phyloP scores from a whole-genome alignment of 2,797 vertebrate genomes.

The Centroberyx gerrardi region DNA sequence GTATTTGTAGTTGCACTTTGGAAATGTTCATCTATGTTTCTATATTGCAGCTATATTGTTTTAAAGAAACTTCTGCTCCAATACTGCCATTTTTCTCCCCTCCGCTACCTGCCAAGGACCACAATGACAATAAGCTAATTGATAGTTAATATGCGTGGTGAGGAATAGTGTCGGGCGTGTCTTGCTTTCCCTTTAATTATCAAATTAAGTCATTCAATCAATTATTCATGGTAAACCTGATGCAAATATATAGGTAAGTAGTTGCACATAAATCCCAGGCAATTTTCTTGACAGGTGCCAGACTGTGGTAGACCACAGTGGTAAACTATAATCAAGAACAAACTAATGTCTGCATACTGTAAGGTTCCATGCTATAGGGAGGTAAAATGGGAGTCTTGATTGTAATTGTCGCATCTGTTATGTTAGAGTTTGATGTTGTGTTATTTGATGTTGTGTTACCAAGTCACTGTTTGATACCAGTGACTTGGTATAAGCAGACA shows the following conservation, averaged over 20 bases:
- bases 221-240: constrained; percentile 15
- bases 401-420: background rate
- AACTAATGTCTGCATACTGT: constrained; percentile 45
- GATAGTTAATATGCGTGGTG: background rate
- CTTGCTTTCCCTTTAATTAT: constrained; percentile 25
- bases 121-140: background rate
- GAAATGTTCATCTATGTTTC: constrained; percentile 10
- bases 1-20: background rate
- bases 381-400: background rate
- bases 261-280: constrained; percentile 51
- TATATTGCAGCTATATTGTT: background rate
- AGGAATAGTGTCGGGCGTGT: background rate
- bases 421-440: no score
- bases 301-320: constrained; percentile 47
- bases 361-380: background rate
- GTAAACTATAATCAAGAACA: constrained; percentile 50
- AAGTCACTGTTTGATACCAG: no score
- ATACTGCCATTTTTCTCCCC: background rate
- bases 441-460: no score
- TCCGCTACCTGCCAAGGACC: background rate
- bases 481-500: no score
- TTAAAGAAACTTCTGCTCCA: background rate
- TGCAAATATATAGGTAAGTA: no score
- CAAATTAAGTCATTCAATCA: constrained; percentile 21
- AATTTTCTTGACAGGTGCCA: constrained; percentile 46